Conservation (phyloP, 1,140 invertebrate species). For the Papilio helenus region DNA sequence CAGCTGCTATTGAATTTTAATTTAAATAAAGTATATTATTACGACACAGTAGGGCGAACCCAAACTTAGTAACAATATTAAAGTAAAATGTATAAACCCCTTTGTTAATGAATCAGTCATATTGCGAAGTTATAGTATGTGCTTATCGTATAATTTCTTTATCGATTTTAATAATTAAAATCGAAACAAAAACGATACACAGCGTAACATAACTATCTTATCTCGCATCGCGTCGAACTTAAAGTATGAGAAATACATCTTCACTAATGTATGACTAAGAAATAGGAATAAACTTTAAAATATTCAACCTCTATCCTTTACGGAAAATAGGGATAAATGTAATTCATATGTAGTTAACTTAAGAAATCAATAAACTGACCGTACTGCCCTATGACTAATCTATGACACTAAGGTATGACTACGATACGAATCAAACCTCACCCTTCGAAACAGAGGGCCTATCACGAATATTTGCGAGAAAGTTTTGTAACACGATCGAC, state of each 20-base stretch:
- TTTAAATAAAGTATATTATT: background rate
- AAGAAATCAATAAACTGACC: too few relatives aligned
- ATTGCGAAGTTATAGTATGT: slow-evolving; percentile 24
- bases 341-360: too few relatives aligned
- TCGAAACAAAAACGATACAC: background rate
- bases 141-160: slow-evolving; percentile 21
- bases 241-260: slow-evolving; percentile 6
- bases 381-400: too few relatives aligned
- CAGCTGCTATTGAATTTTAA: background rate
- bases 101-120: slow-evolving; percentile 1
- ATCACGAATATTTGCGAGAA: too few relatives aligned
- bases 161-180: slow-evolving; percentile 26
- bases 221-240: background rate
- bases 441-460: too few relatives aligned
- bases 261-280: background rate
- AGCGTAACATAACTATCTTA: slow-evolving; percentile 16
- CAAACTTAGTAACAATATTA: background rate
- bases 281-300: background rate
- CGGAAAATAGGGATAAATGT: too few relatives aligned
- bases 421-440: too few relatives aligned
- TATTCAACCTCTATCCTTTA: background rate
- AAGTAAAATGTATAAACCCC: background rate
- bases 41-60: background rate
- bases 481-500: too few relatives aligned
- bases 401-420: too few relatives aligned